A percentile compares a stretch with the other conserved stretches of the same genome.
phyloP scores from a whole-genome alignment of 2,797 vertebrate species.

The Pantherophis alleghaniensis region DNA sequence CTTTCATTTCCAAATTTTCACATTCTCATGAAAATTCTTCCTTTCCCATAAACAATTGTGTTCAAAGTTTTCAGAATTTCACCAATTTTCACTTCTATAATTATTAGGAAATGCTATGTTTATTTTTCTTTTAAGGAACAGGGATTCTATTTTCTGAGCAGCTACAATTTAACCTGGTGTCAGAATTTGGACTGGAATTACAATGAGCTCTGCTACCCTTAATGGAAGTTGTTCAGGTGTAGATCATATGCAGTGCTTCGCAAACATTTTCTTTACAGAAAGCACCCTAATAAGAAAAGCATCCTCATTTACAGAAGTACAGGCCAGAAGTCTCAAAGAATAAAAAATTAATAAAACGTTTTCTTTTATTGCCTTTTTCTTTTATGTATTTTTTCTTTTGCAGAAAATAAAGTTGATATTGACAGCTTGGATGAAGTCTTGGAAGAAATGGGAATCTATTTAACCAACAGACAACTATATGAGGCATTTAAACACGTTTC shows the following conservation, averaged over 20 bases:
- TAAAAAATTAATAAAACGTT: neutral
- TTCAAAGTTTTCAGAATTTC: neutral
- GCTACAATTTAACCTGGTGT: neutral
- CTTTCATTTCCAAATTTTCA: neutral
- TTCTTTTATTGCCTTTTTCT: neutral
- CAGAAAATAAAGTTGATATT: constrained; percentile 17
- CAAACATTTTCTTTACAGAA: neutral
- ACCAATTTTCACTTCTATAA: neutral
- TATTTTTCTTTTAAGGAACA: neutral
- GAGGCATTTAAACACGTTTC: constrained; percentile 36
- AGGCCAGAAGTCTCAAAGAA: neutral
- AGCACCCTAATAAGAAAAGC: neutral
- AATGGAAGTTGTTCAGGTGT: neutral
- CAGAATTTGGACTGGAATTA: neutral
- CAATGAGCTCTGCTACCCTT: neutral
- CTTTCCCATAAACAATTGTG: neutral
- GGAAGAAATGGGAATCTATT: constrained; percentile 34
- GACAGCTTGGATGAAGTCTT: constrained; percentile 25
- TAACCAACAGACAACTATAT: constrained; percentile 32
- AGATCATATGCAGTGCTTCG: neutral
- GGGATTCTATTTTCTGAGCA: neutral
- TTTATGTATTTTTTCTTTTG: neutral
- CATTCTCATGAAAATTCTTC: neutral
- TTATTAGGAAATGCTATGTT: neutral
- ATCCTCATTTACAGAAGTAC: neutral